These are phyloP conservation scores for Malaclemys terrapin DNA, from an alignment of 2,113 vertebrate species.

Conservation along the genomic window DNA sequence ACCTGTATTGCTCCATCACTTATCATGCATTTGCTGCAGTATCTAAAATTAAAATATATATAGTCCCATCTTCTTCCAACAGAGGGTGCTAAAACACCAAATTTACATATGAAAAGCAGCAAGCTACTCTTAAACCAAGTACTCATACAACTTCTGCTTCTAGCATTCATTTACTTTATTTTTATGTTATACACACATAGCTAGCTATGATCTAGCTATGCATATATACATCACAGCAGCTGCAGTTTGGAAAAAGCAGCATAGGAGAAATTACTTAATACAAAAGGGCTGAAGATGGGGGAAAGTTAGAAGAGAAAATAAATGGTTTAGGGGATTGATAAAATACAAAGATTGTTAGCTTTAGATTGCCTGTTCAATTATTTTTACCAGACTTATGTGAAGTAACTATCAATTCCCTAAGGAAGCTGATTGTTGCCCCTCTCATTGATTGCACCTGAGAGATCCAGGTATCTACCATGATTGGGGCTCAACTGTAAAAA, in stretches of 20 bases:
- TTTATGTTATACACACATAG: neutral
- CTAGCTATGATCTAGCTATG: neutral
- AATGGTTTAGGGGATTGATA: neutral
- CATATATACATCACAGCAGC: neutral
- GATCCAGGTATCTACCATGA: neutral
- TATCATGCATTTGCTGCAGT: neutral
- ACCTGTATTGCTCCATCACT: neutral
- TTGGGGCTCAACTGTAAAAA: neutral
- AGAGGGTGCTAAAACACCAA: slow-evolving; percentile 64
- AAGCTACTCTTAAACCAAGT: rapidly evolving
- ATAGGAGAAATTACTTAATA: neutral
- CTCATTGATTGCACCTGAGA: neutral
- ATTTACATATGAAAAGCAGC: neutral
- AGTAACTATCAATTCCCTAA: neutral
- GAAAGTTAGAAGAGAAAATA: neutral
- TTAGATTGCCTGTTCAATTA: neutral
- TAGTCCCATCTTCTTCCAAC: slow-evolving; percentile 38
- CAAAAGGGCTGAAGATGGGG: neutral
- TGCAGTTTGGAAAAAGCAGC: neutral
- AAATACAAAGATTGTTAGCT: neutral
- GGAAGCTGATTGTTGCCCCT: neutral
- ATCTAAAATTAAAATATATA: neutral
- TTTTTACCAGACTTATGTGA: neutral
- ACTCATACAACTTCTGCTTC: neutral
- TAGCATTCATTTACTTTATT: neutral